phyloP scores from a whole-genome alignment of 2,797 vertebrate genomes.

The Phrynocephalus vlangalii region DNA sequence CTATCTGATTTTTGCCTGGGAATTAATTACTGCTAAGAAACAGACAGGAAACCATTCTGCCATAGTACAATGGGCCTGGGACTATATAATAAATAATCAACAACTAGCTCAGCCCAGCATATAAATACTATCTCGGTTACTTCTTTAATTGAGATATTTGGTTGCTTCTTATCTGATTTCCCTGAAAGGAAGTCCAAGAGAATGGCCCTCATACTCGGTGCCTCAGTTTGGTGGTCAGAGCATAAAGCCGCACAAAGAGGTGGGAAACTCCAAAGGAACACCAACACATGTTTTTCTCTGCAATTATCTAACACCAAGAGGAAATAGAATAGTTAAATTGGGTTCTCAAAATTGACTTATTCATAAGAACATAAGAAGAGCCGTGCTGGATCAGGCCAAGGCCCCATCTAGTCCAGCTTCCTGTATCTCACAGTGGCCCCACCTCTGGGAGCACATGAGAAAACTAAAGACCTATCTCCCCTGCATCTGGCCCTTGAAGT shows the following conservation, averaged over 20 bases:
- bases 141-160: conserved; percentile 26
- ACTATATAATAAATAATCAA: conserved; percentile 1
- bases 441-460: too few species aligned
- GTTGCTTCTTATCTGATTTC: conserved; percentile 9
- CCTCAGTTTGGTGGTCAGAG: not conserved
- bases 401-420: too few species aligned
- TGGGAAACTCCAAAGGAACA: not conserved
- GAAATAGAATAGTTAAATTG: not conserved
- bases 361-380: not conserved
- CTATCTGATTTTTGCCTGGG: conserved; percentile 4
- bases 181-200: not conserved
- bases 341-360: conserved; percentile 15
- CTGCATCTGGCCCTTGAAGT: too few species aligned
- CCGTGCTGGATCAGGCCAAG: too few species aligned
- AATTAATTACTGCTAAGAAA: conserved; percentile 29
- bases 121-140: not conserved
- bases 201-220: not conserved
- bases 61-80: not conserved
- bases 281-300: conserved; percentile 11
- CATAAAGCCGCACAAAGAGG: not conserved
- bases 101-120: not conserved
- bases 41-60: conserved; percentile 46
- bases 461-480: too few species aligned
- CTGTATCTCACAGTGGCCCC: too few species aligned
- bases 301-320: not conserved